Percentiles rank a stretch among this genome's conserved stretches.
These are phyloP conservation scores for Eumacrocentrus americanus DNA, from an alignment of 2,888 invertebrate genomes.

Conservation along the genomic window DNA sequence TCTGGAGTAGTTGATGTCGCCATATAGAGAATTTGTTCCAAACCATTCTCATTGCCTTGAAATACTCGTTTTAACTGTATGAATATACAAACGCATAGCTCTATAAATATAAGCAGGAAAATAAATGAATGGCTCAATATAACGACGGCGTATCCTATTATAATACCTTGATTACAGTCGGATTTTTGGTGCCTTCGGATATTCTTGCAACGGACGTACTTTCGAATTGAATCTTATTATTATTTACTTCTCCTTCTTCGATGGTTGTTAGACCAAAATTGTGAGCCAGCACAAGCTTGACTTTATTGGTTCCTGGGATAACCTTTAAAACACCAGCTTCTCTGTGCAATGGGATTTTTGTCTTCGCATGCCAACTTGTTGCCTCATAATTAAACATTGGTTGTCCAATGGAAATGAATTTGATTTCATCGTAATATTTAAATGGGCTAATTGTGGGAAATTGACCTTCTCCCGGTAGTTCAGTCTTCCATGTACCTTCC, in stretches of 20 bases:
- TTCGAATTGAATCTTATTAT: slow-evolving; percentile 59
- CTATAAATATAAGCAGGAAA: slow-evolving; percentile 14
- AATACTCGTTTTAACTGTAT: slow-evolving; percentile 60
- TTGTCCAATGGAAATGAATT: slow-evolving; percentile 67
- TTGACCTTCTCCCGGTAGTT: slow-evolving; percentile 62
- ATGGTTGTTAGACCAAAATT: slow-evolving; percentile 69
- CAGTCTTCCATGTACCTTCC: slow-evolving; percentile 67
- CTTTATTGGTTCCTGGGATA: slow-evolving; percentile 64
- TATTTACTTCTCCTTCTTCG: slow-evolving; percentile 65
- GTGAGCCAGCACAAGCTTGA: slow-evolving; percentile 67
- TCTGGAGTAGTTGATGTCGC: slow-evolving; percentile 64
- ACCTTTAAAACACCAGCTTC: slow-evolving; percentile 70
- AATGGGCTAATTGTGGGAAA: slow-evolving; percentile 68
- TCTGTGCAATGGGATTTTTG: slow-evolving; percentile 67
- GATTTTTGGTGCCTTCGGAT: slow-evolving; percentile 63
- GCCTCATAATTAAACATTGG: slow-evolving; percentile 68
- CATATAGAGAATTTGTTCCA: slow-evolving; percentile 65
- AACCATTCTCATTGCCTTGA: slow-evolving; percentile 42
- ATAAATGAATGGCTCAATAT: background rate
- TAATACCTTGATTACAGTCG: slow-evolving; percentile 63
- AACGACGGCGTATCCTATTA: no score
- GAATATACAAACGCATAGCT: no score
- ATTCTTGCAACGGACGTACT: slow-evolving; percentile 64
- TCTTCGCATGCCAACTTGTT: slow-evolving; percentile 64
- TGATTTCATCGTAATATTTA: slow-evolving; percentile 66